Conservation (phyloP, 2,797 vertebrate genomes). For the Megalops cyprinoides region DNA sequence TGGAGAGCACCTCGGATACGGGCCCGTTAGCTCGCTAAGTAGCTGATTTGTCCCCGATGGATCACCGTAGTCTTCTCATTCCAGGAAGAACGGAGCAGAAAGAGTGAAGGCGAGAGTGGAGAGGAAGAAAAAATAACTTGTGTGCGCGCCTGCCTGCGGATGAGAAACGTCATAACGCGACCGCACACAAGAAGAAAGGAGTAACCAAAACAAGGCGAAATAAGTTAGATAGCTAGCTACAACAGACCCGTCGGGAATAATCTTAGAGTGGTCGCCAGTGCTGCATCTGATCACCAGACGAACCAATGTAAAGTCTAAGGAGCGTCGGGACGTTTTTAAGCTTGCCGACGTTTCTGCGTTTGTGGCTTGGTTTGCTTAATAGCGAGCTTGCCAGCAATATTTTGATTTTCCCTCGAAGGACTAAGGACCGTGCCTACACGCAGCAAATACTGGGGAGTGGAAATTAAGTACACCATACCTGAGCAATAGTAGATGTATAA, state of each 20-base stretch:
- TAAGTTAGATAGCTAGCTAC: background rate
- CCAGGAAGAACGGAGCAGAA: slow-evolving; percentile 10
- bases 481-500: background rate
- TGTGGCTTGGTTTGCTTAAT: background rate
- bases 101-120: background rate
- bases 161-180: slow-evolving; percentile 19
- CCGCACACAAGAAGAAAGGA: background rate
- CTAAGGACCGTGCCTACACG: background rate
- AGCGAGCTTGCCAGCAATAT: background rate
- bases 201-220: background rate
- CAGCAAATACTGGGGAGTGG: background rate
- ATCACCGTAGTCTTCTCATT: slow-evolving; percentile 15
- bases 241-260: background rate
- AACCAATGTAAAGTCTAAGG: background rate
- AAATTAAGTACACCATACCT: background rate
- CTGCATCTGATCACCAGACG: background rate
- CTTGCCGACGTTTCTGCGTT: background rate
- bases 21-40: background rate
- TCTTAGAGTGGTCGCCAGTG: background rate
- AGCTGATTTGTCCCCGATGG: slow-evolving; percentile 23
- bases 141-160: slow-evolving; percentile 22
- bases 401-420: background rate
- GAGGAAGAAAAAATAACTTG: background rate
- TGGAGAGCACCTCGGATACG: background rate
- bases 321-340: background rate